Percentiles rank a stretch among this genome's conserved stretches.
These are phyloP conservation scores for Druon quercuslanigerum DNA, from an alignment of 1,140 invertebrate genomes.

Conservation along the genomic window DNA sequence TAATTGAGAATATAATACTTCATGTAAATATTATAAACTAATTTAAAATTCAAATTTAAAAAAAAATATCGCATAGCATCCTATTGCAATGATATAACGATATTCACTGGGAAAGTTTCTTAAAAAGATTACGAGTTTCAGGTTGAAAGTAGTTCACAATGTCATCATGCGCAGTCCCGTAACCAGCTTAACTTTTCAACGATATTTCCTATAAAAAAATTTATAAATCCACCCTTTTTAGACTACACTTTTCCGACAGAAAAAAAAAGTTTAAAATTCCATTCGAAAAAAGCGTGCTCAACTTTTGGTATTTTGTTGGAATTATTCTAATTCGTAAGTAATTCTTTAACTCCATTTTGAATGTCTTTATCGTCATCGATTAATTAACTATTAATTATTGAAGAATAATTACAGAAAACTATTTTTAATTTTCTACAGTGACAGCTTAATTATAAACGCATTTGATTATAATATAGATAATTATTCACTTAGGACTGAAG, in stretches of 20 bases:
- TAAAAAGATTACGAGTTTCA: slow-evolving; percentile 29
- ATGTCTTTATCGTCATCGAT: too few species aligned
- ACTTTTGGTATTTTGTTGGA: too few species aligned
- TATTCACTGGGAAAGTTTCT: slow-evolving; percentile 17
- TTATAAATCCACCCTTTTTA: not conserved
- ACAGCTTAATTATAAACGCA: too few species aligned
- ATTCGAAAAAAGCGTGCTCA: too few species aligned
- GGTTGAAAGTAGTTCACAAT: slow-evolving; percentile 25
- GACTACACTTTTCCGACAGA: not conserved
- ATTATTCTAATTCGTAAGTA: too few species aligned
- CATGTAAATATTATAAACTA: not conserved
- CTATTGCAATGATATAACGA: slow-evolving; percentile 16
- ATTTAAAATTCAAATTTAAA: not conserved
- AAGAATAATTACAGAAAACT: too few species aligned
- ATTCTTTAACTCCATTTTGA: too few species aligned
- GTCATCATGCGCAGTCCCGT: slow-evolving; percentile 23
- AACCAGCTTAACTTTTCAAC: slow-evolving; percentile 10
- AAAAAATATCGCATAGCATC: not conserved
- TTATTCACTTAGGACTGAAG: too few species aligned
- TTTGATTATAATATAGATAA: too few species aligned
- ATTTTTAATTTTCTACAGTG: too few species aligned
- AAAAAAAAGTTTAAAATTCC: not conserved
- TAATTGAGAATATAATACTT: not conserved
- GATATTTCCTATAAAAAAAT: not conserved
- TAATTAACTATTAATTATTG: too few species aligned